A percentile compares a stretch with the other conserved stretches of the same genome.
Conservation (phyloP, 2,888 invertebrate genomes). For the Minunthozetes semirufus region DNA sequence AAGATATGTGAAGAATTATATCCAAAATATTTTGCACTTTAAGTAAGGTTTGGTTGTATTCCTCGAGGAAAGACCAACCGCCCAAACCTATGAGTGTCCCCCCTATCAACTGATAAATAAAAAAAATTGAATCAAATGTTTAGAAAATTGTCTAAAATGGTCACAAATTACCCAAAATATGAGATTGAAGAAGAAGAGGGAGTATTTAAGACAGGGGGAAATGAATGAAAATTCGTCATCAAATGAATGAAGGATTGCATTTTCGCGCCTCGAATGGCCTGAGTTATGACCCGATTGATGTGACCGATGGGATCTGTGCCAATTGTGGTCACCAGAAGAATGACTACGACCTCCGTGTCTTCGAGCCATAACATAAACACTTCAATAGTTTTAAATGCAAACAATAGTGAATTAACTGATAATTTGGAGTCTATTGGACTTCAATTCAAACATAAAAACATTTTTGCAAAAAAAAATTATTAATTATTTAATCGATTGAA, state of each 20-base stretch:
- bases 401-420: not conserved
- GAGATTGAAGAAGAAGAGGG: conserved; percentile 80
- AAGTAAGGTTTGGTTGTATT: conserved; percentile 73
- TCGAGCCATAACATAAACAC: not conserved
- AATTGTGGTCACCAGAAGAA: not conserved
- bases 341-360: not conserved
- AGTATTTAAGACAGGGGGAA: conserved; percentile 79
- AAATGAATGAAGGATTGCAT: conserved; percentile 19
- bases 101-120: conserved; percentile 65
- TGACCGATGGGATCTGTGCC: not conserved
- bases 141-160: not conserved
- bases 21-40: conserved; percentile 80
- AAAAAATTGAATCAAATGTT: conserved; percentile 19
- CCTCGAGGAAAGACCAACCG: conserved; percentile 83
- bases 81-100: conserved; percentile 78
- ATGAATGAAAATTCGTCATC: conserved; percentile 54
- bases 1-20: conserved; percentile 73
- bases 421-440: not conserved
- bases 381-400: not conserved
- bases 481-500: not conserved
- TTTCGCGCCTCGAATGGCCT: not conserved
- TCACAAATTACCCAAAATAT: conserved; percentile 72
- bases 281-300: not conserved
- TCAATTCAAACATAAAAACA: not conserved
- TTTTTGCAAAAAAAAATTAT: not conserved